These are phyloP conservation scores for Caenorhabditis sp. DNA, from an alignment of 2,888 invertebrate species.

Conservation along the genomic window DNA sequence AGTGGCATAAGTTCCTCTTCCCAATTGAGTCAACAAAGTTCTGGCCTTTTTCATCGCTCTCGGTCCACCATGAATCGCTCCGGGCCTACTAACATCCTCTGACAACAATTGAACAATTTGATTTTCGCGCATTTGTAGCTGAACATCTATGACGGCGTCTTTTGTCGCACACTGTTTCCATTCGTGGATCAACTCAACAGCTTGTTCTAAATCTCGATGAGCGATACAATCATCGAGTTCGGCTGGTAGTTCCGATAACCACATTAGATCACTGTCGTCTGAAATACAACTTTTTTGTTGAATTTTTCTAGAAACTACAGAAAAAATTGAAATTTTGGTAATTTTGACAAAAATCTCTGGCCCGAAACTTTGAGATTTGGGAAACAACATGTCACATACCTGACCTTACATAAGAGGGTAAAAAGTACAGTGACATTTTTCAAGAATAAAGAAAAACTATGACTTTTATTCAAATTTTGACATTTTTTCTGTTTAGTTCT, in stretches of 20 bases:
- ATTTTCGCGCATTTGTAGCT: constrained; percentile 61
- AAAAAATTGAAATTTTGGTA: no score
- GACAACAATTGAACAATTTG: constrained; percentile 61
- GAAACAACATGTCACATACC: no score
- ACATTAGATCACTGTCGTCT: constrained; percentile 56
- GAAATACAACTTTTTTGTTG: constrained; percentile 3
- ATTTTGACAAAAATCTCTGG: no score
- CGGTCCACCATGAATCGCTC: constrained; percentile 65
- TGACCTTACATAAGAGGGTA: no score
- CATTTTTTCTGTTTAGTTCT: no score
- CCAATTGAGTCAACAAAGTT: constrained; percentile 48
- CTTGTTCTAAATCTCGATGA: constrained; percentile 63
- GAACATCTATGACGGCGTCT: constrained; percentile 56
- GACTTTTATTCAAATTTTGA: no score
- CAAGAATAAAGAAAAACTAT: no score
- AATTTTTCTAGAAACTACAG: background rate
- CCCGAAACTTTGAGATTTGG: background rate
- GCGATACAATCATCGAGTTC: constrained; percentile 68
- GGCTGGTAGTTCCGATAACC: constrained; percentile 64
- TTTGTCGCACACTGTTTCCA: constrained; percentile 64
- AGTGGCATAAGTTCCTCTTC: constrained; percentile 63
- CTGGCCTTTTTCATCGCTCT: constrained; percentile 59
- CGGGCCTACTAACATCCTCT: constrained; percentile 64
- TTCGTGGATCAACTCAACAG: constrained; percentile 68
- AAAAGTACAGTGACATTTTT: no score